Evolutionary conservation across 2,888 invertebrate genomes (phyloP).

Genomic region (Urechis unicinctus): DNA sequence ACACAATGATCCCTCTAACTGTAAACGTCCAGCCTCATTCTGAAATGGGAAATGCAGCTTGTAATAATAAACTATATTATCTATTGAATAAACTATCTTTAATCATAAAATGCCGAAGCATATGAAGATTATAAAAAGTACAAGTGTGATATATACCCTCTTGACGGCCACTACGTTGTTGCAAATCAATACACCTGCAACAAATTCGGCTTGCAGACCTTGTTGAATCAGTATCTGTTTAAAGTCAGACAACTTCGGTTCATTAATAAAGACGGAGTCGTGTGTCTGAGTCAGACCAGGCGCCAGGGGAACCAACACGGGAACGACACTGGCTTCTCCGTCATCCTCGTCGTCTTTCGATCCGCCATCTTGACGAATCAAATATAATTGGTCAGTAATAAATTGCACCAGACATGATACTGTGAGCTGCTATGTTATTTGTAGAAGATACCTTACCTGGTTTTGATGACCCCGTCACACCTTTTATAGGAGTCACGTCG

Average conservation of each 20-base stretch:
- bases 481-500: constrained; percentile 19
- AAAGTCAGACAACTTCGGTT: constrained; percentile 85
- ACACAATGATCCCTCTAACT: constrained; percentile 86
- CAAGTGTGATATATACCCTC: constrained; percentile 57
- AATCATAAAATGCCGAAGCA: not conserved
- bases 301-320: constrained; percentile 9
- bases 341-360: constrained; percentile 7
- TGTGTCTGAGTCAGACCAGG: constrained; percentile 3
- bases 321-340: constrained; percentile 9
- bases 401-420: no score
- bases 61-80: constrained; percentile 21
- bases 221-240: constrained; percentile 60
- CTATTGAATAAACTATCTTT: not conserved
- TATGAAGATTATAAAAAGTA: not conserved
- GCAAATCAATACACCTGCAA: constrained; percentile 87
- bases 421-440: no score
- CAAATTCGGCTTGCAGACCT: constrained; percentile 79
- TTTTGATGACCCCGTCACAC: not conserved
- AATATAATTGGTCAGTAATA: no score
- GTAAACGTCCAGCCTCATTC: constrained; percentile 86
- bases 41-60: constrained; percentile 52
- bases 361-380: no score
- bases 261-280: constrained; percentile 76
- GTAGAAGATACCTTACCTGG: no score
- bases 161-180: constrained; percentile 84